These are phyloP conservation scores for Neotoma lepida DNA, from an alignment of 2,113 vertebrate genomes.

Conservation along the genomic window DNA sequence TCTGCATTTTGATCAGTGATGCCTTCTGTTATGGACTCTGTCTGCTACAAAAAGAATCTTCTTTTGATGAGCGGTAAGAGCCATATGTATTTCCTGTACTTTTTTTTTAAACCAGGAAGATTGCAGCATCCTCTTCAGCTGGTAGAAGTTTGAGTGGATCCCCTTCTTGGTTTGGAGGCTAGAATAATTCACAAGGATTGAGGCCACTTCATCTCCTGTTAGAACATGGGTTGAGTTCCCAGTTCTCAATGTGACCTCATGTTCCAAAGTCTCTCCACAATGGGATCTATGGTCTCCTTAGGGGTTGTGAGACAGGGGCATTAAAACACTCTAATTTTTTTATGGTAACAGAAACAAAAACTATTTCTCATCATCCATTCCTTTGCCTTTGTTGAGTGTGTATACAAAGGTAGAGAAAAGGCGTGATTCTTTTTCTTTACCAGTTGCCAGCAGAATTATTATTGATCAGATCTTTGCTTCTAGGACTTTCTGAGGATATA, in stretches of 20 bases:
- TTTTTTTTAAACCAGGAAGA: neutral
- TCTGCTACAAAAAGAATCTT: neutral
- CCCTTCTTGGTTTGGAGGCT: neutral
- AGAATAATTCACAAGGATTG: neutral
- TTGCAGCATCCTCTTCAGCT: neutral
- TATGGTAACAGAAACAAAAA: neutral
- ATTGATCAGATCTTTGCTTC: neutral
- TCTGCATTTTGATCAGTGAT: neutral
- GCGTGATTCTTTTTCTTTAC: neutral
- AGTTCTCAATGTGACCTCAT: neutral
- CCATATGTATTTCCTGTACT: neutral
- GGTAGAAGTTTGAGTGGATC: neutral
- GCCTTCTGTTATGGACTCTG: neutral
- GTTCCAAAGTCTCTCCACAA: neutral
- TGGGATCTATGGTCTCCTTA: neutral
- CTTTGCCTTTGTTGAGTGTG: conserved; percentile 15
- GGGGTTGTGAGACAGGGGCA: neutral
- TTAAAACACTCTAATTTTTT: neutral
- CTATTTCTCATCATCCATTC: neutral
- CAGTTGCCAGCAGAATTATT: conserved; percentile 25
- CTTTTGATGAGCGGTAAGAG: neutral
- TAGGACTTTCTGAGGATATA: neutral
- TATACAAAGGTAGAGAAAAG: neutral
- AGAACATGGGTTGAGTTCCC: neutral
- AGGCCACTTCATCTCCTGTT: neutral